phyloP scores from a whole-genome alignment of 1,140 invertebrate species.

The Hylaeus anthracinus region DNA sequence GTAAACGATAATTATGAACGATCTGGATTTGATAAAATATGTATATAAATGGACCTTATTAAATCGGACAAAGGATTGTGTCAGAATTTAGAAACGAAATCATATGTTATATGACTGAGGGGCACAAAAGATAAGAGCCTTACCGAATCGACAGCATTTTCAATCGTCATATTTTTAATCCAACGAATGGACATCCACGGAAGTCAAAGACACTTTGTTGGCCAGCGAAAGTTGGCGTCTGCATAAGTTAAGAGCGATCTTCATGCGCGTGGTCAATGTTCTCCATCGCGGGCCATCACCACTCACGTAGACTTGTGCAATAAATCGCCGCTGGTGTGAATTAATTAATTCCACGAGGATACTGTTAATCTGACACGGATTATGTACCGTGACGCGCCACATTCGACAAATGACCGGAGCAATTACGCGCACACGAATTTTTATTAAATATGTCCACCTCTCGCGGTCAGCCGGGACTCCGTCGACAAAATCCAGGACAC shows the following conservation, averaged over 20 bases:
- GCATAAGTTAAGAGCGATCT: not conserved
- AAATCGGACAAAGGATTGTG: too few species aligned
- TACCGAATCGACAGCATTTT: too few species aligned
- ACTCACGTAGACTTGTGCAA: not conserved
- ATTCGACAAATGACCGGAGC: slow-evolving; percentile 37
- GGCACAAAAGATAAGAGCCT: too few species aligned
- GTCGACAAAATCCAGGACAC: slow-evolving; percentile 23
- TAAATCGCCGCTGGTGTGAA: not conserved
- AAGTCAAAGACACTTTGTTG: not conserved
- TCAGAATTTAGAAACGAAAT: too few species aligned
- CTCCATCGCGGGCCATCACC: not conserved
- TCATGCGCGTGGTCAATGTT: not conserved
- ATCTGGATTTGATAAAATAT: too few species aligned
- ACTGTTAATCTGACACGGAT: slow-evolving; percentile 60
- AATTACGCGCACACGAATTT: slow-evolving; percentile 43
- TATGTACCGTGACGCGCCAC: slow-evolving; percentile 59
- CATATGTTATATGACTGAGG: too few species aligned
- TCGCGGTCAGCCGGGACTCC: not conserved
- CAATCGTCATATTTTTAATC: too few species aligned
- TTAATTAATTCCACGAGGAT: slow-evolving; percentile 20
- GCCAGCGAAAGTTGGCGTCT: not conserved
- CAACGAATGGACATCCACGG: too few species aligned
- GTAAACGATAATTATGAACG: too few species aligned
- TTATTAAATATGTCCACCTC: slow-evolving; percentile 47
- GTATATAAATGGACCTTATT: too few species aligned